Conservation (phyloP, 2,113 vertebrate species). For the Perognathus longimembris region DNA sequence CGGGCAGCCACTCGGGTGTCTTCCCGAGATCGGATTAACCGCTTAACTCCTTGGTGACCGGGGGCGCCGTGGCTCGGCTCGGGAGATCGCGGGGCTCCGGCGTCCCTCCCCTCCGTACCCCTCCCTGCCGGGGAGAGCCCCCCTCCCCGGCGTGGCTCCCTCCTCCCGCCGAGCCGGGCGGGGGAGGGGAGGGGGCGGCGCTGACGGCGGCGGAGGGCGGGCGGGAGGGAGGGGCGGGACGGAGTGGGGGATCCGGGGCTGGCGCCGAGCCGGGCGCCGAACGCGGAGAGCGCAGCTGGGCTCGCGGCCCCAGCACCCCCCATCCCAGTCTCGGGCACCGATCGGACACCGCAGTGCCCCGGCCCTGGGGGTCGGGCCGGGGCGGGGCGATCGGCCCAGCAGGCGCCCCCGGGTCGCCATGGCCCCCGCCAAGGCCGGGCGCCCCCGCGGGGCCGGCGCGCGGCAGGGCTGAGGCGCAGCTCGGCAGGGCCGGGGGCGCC, state of each 20-base stretch:
- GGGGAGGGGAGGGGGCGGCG: slow-evolving; percentile 66
- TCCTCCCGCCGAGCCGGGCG: slow-evolving; percentile 68
- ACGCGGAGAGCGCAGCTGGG: slow-evolving; percentile 49
- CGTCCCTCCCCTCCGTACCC: slow-evolving; percentile 61
- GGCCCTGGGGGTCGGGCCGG: background rate
- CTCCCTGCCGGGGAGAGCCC: slow-evolving; percentile 60
- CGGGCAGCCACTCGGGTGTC: slow-evolving; percentile 72
- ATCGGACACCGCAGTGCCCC: slow-evolving; percentile 35
- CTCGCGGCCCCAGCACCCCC: background rate
- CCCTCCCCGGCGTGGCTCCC: slow-evolving; percentile 59
- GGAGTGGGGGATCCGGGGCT: slow-evolving; percentile 65
- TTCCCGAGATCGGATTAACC: slow-evolving; percentile 64
- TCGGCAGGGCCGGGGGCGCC: slow-evolving; percentile 46
- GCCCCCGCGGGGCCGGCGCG: slow-evolving; percentile 37
- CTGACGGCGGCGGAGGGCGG: slow-evolving; percentile 68
- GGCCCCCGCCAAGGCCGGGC: slow-evolving; percentile 65
- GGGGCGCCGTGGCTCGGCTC: background rate
- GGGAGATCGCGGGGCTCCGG: slow-evolving; percentile 21
- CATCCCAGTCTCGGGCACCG: slow-evolving; percentile 29
- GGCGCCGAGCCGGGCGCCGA: slow-evolving; percentile 57
- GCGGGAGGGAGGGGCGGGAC: slow-evolving; percentile 60
- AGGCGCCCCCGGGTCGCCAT: slow-evolving; percentile 69
- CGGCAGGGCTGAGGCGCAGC: slow-evolving; percentile 41
- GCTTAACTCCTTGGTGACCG: slow-evolving; percentile 70
- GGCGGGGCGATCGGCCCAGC: slow-evolving; percentile 63